Evolutionary conservation across 1,140 invertebrate species (phyloP).

Genomic region (Pseudobourletiella spinata): DNA sequence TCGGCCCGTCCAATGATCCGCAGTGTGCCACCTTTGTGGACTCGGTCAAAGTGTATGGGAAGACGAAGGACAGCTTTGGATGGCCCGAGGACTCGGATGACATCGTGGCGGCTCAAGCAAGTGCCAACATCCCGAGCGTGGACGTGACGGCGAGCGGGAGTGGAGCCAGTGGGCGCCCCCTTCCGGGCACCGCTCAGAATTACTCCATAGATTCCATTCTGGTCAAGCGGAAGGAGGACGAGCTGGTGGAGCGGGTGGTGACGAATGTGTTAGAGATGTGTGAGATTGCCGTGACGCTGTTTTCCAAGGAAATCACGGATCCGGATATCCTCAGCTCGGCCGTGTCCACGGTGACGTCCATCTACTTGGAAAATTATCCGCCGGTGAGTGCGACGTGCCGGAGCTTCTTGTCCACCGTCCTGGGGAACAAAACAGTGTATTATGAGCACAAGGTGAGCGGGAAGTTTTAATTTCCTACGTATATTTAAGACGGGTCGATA

Average conservation of each 20-base stretch:
- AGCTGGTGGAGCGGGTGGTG: slow-evolving; percentile 17
- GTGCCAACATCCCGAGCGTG: slow-evolving; percentile 37
- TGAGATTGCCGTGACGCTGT: slow-evolving; percentile 26
- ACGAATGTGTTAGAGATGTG: slow-evolving; percentile 28
- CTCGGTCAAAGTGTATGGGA: slow-evolving; percentile 87
- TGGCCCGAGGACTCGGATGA: slow-evolving; percentile 95
- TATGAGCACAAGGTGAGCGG: slow-evolving; percentile 73
- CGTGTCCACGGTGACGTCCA: slow-evolving; percentile 24
- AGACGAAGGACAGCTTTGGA: slow-evolving; percentile 90
- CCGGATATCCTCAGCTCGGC: background rate
- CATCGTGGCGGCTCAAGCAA: slow-evolving; percentile 48
- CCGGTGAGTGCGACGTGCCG: slow-evolving; percentile 23
- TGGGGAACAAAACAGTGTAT: slow-evolving; percentile 60
- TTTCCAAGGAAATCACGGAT: slow-evolving; percentile 20
- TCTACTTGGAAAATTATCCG: slow-evolving; percentile 35
- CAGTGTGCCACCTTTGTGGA: slow-evolving; percentile 85
- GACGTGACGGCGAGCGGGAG: slow-evolving; percentile 39
- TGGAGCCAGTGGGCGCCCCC: background rate
- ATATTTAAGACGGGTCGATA: too few relatives aligned
- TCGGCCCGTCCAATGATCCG: slow-evolving; percentile 77
- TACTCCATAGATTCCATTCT: background rate
- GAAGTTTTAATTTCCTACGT: slow-evolving; percentile 7
- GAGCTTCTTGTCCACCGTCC: slow-evolving; percentile 58
- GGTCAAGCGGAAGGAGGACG: background rate
- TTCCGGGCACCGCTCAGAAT: background rate